Conservation (phyloP, 1,140 invertebrate species). For the Drosophila busckii region DNA sequence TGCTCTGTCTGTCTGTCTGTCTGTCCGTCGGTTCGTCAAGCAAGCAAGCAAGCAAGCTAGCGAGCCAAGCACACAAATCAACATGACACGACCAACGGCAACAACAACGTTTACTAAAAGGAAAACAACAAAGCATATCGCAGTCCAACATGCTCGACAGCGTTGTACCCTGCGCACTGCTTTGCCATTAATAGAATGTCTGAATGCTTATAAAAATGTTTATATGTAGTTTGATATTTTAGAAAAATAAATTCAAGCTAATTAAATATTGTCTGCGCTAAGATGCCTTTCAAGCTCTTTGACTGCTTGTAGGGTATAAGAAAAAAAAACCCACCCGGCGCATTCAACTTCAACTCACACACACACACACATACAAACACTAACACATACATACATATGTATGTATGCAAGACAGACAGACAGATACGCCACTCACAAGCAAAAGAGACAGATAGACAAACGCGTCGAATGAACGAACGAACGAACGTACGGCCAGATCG, state of each 20-base stretch:
- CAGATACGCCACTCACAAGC: conserved; percentile 23
- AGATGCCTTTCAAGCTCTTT: no score
- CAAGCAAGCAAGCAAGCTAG: conserved; percentile 3
- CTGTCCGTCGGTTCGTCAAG: neutral
- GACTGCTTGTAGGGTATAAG: no score
- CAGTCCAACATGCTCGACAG: no score
- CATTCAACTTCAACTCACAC: conserved; percentile 63
- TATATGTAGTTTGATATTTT: no score
- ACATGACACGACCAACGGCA: conserved; percentile 75
- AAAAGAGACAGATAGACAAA: conserved; percentile 17
- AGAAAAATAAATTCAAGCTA: no score
- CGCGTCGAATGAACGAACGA: conserved; percentile 7
- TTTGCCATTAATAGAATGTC: no score
- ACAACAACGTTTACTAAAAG: conserved; percentile 43
- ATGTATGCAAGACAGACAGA: conserved; percentile 9
- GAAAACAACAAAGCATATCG: conserved; percentile 33
- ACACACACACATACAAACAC: conserved; percentile 28
- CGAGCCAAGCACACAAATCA: conserved; percentile 64
- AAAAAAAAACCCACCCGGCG: conserved; percentile 54
- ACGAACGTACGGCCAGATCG: conserved; percentile 21
- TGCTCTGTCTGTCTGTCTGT: conserved; percentile 5
- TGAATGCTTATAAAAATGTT: no score
- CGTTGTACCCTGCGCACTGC: no score
- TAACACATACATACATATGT: conserved; percentile 14
- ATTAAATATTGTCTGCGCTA: no score